A percentile compares a stretch with the other conserved stretches of the same genome.
Conservation (phyloP, 2,113 vertebrate genomes). For the Elephantulus edwardii region DNA sequence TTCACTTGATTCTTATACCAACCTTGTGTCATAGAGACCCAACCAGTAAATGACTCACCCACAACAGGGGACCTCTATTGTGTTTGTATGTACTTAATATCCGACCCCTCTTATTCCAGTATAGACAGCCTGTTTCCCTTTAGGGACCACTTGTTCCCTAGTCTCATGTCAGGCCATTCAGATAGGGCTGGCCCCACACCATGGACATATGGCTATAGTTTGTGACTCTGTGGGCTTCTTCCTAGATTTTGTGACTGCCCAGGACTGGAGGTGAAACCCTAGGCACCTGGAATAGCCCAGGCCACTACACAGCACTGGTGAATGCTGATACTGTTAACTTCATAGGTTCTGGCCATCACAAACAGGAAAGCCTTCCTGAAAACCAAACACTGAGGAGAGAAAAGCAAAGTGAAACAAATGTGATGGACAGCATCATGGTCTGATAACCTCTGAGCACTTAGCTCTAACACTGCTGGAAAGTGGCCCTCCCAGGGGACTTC, state of each 20-base stretch:
- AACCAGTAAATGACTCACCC: background rate
- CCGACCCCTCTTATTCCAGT: background rate
- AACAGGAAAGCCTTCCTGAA: background rate
- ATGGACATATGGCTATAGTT: background rate
- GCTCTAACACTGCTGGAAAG: background rate
- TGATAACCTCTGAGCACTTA: too few species aligned
- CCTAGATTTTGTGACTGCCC: background rate
- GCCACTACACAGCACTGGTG: too few species aligned
- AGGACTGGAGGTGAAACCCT: background rate
- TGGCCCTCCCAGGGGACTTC: background rate
- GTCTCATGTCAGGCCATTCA: background rate
- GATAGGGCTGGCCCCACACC: background rate
- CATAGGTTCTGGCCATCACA: background rate
- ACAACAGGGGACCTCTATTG: too few species aligned
- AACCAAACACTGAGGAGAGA: background rate
- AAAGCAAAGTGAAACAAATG: background rate
- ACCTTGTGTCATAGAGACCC: background rate
- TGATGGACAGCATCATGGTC: background rate
- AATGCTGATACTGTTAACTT: background rate
- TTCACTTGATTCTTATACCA: background rate
- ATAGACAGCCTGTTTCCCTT: background rate
- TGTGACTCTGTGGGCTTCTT: background rate
- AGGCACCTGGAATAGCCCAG: background rate
- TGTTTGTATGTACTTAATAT: background rate
- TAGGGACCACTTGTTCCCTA: background rate